Conservation (phyloP, 1,140 invertebrate species). For the Panagrolaimus sp. region DNA sequence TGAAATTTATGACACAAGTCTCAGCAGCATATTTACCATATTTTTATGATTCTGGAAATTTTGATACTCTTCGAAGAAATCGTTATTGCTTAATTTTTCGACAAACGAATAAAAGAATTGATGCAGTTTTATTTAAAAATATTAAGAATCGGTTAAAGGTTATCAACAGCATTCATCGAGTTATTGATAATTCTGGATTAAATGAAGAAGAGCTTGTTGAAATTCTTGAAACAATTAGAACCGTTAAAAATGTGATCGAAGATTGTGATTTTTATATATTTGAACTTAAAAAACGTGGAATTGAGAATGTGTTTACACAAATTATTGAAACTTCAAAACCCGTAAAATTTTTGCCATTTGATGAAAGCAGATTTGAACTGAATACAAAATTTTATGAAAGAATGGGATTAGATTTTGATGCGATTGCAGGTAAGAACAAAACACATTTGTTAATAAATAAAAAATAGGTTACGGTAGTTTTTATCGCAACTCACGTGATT, state of each 20-base stretch:
- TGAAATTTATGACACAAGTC: neutral
- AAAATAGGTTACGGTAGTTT: too few relatives aligned
- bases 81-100: neutral
- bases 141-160: neutral
- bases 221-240: neutral
- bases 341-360: too few relatives aligned
- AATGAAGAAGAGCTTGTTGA: neutral
- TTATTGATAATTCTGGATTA: constrained; percentile 2
- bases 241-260: neutral
- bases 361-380: too few relatives aligned
- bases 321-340: neutral
- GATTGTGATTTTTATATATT: constrained; percentile 5
- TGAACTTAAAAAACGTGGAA: neutral
- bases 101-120: neutral
- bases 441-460: too few relatives aligned
- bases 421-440: too few relatives aligned
- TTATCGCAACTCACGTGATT: too few relatives aligned
- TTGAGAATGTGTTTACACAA: neutral
- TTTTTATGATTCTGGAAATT: constrained; percentile 4
- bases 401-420: too few relatives aligned
- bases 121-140: neutral
- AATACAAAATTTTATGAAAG: too few relatives aligned
- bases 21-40: neutral
- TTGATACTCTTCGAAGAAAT: neutral
- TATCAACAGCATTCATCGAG: neutral